phyloP scores from a whole-genome alignment of 2,113 vertebrate genomes.

The western clawed frog (Xenopus tropicalis) region DNA sequence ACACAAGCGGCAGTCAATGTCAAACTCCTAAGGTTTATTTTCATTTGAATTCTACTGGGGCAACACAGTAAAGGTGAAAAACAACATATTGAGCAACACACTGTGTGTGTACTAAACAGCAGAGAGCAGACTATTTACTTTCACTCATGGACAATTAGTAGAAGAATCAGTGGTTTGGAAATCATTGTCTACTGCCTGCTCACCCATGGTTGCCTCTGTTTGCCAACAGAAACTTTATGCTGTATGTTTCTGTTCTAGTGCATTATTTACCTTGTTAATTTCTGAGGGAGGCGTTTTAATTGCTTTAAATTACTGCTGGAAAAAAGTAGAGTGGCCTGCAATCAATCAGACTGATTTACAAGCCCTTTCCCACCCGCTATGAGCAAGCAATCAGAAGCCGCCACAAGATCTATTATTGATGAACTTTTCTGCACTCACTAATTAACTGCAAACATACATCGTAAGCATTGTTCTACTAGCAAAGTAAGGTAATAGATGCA shows the following conservation, averaged over 20 bases:
- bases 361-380: slow-evolving; percentile 57
- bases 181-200: slow-evolving; percentile 14
- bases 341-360: slow-evolving; percentile 65
- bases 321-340: slow-evolving; percentile 59
- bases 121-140: slow-evolving; percentile 32
- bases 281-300: slow-evolving; percentile 54
- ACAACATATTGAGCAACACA: slow-evolving; percentile 22
- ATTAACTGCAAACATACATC: slow-evolving; percentile 69
- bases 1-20: too few relatives aligned
- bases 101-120: slow-evolving; percentile 14
- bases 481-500: slow-evolving; percentile 19
- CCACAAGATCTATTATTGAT: slow-evolving; percentile 78
- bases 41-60: background rate
- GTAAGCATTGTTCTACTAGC: slow-evolving; percentile 46
- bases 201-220: slow-evolving; percentile 1
- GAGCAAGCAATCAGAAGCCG: slow-evolving; percentile 70
- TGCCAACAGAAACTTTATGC: background rate
- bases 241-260: background rate
- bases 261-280: slow-evolving; percentile 60
- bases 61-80: background rate
- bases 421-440: slow-evolving; percentile 73
- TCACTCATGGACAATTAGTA: slow-evolving; percentile 35
- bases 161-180: slow-evolving; percentile 17
- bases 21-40: too few relatives aligned
- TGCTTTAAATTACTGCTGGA: slow-evolving; percentile 59